Conservation (phyloP, 2,888 invertebrate genomes). For the Drosophila mayaguana region DNA sequence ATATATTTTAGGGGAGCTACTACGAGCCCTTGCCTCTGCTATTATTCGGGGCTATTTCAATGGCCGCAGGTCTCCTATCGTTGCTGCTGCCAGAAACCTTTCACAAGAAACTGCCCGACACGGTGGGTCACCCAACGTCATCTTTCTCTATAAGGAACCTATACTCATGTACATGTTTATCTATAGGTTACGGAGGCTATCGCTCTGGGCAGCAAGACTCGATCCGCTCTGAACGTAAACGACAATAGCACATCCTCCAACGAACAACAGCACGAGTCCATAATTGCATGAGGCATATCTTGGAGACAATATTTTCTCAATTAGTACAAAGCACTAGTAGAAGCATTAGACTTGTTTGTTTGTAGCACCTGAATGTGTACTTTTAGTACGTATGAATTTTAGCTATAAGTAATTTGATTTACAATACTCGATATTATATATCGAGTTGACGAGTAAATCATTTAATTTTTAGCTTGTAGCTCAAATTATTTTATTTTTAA, state of each 20-base stretch:
- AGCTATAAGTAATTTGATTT: background rate
- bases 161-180: background rate
- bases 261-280: conserved; percentile 24
- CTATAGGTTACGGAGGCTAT: conserved; percentile 78
- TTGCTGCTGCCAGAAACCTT: conserved; percentile 88
- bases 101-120: conserved; percentile 88
- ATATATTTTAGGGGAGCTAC: conserved; percentile 85
- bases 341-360: conserved; percentile 7
- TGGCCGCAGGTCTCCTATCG: conserved; percentile 86
- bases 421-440: conserved; percentile 24
- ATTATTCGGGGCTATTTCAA: conserved; percentile 86
- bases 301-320: conserved; percentile 12
- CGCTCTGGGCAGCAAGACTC: conserved; percentile 43
- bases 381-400: conserved; percentile 8
- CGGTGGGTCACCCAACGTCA: conserved; percentile 80
- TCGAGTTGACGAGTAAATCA: background rate
- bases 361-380: conserved; percentile 6
- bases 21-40: conserved; percentile 86
- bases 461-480: background rate
- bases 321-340: conserved; percentile 44
- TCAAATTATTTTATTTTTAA: conserved; percentile 1
- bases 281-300: conserved; percentile 11
- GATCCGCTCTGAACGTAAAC: background rate
- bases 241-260: conserved; percentile 12
- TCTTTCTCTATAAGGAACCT: background rate